Evolutionary conservation across 2,888 invertebrate species (phyloP).

Genomic region (Toxonevra muliebris): DNA sequence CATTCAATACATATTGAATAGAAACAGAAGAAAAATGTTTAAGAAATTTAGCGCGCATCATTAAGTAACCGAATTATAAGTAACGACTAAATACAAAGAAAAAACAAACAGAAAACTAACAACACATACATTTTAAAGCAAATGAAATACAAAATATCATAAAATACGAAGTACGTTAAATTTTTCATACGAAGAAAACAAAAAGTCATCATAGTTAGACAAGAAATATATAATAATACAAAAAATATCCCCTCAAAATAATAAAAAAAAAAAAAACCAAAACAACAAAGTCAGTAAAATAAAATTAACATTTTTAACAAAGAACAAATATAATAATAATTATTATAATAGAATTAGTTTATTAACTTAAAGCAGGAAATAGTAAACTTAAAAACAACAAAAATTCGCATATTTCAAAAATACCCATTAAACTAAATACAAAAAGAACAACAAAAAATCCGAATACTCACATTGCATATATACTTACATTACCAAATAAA

Average conservation of each 20-base stretch:
- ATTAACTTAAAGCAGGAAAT: slow-evolving; percentile 29
- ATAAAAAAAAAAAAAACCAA: slow-evolving; percentile 24
- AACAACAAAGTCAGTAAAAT: slow-evolving; percentile 24
- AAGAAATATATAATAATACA: not conserved
- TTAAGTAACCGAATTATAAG: slow-evolving; percentile 42
- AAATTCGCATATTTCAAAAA: not conserved
- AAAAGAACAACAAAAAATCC: slow-evolving; percentile 4
- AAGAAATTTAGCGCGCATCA: slow-evolving; percentile 54
- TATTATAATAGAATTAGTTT: not conserved
- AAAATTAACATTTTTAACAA: slow-evolving; percentile 21
- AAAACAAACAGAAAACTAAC: slow-evolving; percentile 4
- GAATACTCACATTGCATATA: not conserved
- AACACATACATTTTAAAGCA: slow-evolving; percentile 6
- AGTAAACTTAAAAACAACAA: slow-evolving; percentile 26
- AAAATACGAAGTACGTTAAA: not conserved
- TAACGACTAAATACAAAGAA: slow-evolving; percentile 27
- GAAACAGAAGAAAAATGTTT: slow-evolving; percentile 26
- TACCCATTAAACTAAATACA: slow-evolving; percentile 10
- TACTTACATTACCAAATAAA: not conserved
- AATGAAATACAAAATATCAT: slow-evolving; percentile 12
- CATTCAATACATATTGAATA: slow-evolving; percentile 33
- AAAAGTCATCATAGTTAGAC: not conserved
- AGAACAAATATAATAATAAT: slow-evolving; percentile 21
- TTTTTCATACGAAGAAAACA: not conserved
- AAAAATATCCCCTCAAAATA: slow-evolving; percentile 31